Evolutionary conservation across 2,888 invertebrate genomes (phyloP), one percentile per base, ranked within the genome.

Genomic region (Platerodrilus igneus): DNA sequence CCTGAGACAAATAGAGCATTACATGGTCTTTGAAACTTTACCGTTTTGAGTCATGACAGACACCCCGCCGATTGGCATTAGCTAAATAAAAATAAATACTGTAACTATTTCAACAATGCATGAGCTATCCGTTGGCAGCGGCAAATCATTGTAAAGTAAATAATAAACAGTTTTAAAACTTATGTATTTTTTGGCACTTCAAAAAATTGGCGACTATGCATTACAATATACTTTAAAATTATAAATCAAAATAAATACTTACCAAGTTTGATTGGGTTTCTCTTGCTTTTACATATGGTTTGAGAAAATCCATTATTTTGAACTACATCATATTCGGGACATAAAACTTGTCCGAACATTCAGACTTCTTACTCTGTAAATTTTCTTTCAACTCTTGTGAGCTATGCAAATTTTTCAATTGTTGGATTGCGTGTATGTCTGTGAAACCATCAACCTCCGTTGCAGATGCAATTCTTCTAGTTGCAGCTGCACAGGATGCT

Each of bases 401-500:
- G 15, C 36, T 39, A 2, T 42, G 41, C 20, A 45, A 35, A 15
- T 41, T 41, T 37, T 45, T 45, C 21, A 41, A 45, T 37, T 45
- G 41, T 6, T 31, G 19, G n/a, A 38, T 15, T 10, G 42, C 45
- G 10, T 45, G 41, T 1, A 22, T 11, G 1, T 13, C 34, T 7
- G 34, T 20, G 23, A 45, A 45, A 13, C 32, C 34, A 13, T 41
- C 22, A 28, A 46, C 31, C 1, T 35, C 23, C 23, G 42, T 19
- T 7, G 8, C 20, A n/a, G 7, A 7, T 7, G 38, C 38, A 3
- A 43, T 39, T 15, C 43, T 25, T 15, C 16, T 33, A 10, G 34
- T 26, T 9, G 41, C 41, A 19, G 19, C 38, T 14, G 34, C 26
- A 26, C 45, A 37, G 1, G 31, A n/a, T 6, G 31, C 43, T 11